These are phyloP conservation scores for Cheilosia pagana DNA, from an alignment of 2,888 invertebrate species.

Conservation along the genomic window DNA sequence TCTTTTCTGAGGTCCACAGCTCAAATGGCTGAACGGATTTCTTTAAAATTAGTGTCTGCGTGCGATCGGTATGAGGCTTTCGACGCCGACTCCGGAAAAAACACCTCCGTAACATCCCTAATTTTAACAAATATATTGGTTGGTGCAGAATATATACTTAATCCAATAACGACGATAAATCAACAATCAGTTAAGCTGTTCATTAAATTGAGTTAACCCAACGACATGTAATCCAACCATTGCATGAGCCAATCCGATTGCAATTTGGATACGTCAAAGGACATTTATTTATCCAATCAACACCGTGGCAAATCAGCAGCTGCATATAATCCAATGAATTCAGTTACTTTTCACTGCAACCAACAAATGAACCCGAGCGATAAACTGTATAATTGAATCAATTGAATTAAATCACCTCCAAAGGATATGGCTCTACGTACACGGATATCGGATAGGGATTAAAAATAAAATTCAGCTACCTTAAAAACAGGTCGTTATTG, in stretches of 20 bases:
- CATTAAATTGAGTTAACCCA: slow-evolving; percentile 40
- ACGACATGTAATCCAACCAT: slow-evolving; percentile 8
- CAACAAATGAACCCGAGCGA: too few relatives aligned
- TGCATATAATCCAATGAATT: slow-evolving; percentile 34
- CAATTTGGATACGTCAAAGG: slow-evolving; percentile 38
- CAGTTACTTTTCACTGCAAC: not conserved
- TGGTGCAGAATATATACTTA: too few relatives aligned
- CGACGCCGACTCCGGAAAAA: too few relatives aligned
- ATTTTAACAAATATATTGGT: too few relatives aligned
- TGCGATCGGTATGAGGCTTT: too few relatives aligned
- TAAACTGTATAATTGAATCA: too few relatives aligned
- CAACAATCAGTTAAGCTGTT: slow-evolving; percentile 52
- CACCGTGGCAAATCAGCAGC: slow-evolving; percentile 22
- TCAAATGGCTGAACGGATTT: too few relatives aligned
- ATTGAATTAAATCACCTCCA: slow-evolving; percentile 41
- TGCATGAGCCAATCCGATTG: slow-evolving; percentile 2
- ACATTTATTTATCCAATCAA: slow-evolving; percentile 51
- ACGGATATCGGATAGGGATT: too few relatives aligned
- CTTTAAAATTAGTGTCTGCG: too few relatives aligned
- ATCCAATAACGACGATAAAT: not conserved
- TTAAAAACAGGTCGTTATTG: too few relatives aligned
- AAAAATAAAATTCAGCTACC: not conserved
- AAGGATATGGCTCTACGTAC: not conserved
- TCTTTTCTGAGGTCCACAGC: too few relatives aligned
- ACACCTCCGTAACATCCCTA: too few relatives aligned